Percentiles rank a stretch among this genome's conserved stretches.
Evolutionary conservation across 2,113 vertebrate genomes (phyloP).

Genomic region (Cnemophilus loriae): DNA sequence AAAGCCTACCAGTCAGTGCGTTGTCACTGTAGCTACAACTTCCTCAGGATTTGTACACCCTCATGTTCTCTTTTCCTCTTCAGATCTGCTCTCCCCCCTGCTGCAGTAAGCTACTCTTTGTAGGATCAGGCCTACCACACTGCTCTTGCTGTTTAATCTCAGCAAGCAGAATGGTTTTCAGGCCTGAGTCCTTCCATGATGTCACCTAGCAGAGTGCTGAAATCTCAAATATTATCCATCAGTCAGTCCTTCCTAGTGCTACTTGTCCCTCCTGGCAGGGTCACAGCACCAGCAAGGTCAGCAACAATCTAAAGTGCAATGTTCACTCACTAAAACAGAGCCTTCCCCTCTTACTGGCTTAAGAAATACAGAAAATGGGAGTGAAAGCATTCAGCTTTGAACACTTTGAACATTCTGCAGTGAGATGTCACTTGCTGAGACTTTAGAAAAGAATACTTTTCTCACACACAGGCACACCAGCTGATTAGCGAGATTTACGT

Average conservation of each 20-base stretch:
- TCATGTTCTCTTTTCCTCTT: not conserved
- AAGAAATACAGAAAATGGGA: not conserved
- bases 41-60: not conserved
- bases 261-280: not conserved
- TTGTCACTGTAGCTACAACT: not conserved
- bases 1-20: not conserved
- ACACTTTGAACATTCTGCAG: not conserved
- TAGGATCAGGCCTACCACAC: not conserved
- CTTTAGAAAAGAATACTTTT: not conserved
- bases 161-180: not conserved
- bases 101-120: not conserved
- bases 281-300: not conserved
- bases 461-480: accelerated
- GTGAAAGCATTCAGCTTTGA: not conserved
- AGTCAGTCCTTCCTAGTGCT: not conserved
- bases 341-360: not conserved
- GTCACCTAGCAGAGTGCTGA: not conserved
- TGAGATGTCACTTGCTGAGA: not conserved
- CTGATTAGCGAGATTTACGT: not conserved
- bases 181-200: not conserved
- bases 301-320: not conserved
- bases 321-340: not conserved
- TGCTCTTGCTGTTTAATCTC: not conserved
- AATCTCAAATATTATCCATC: not conserved
- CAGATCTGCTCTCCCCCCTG: not conserved